phyloP scores from a whole-genome alignment of 2,113 vertebrate genomes.

The Mormyrus lacerda region DNA sequence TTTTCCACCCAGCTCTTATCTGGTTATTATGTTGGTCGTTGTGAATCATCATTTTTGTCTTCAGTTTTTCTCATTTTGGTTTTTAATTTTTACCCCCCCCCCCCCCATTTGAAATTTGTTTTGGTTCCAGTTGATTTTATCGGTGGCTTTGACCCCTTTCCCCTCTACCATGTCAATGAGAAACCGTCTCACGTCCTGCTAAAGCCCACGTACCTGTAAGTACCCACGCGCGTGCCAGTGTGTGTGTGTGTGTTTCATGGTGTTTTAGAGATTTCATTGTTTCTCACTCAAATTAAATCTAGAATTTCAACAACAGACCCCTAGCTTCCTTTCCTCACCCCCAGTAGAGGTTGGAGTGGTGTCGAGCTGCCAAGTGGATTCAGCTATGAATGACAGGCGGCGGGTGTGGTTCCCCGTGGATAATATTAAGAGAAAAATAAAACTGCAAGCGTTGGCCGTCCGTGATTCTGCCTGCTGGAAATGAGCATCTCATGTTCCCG shows the following conservation, averaged over 20 bases:
- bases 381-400: neutral
- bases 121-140: slow-evolving; percentile 94
- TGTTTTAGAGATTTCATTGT: neutral
- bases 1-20: neutral
- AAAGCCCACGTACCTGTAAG: slow-evolving; percentile 86
- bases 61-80: slow-evolving; percentile 51
- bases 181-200: slow-evolving; percentile 84
- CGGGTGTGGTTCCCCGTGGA: neutral
- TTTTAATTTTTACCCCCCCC: slow-evolving; percentile 22
- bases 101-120: slow-evolving; percentile 50
- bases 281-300: neutral
- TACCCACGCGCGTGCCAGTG: slow-evolving; percentile 40
- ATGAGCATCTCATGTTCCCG: neutral
- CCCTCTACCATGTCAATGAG: slow-evolving; percentile 91
- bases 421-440: neutral
- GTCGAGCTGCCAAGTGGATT: neutral
- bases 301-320: neutral
- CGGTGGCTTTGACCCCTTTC: slow-evolving; percentile 94
- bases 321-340: neutral
- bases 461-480: neutral
- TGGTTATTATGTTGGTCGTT: slow-evolving; percentile 31
- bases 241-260: neutral
- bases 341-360: neutral
- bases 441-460: neutral
- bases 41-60: slow-evolving; percentile 45